A percentile compares a stretch with the other conserved stretches of the same genome.
These are phyloP conservation scores for Phrynosoma platyrhinos DNA, from an alignment of 2,113 vertebrate genomes.

Conservation along the genomic window DNA sequence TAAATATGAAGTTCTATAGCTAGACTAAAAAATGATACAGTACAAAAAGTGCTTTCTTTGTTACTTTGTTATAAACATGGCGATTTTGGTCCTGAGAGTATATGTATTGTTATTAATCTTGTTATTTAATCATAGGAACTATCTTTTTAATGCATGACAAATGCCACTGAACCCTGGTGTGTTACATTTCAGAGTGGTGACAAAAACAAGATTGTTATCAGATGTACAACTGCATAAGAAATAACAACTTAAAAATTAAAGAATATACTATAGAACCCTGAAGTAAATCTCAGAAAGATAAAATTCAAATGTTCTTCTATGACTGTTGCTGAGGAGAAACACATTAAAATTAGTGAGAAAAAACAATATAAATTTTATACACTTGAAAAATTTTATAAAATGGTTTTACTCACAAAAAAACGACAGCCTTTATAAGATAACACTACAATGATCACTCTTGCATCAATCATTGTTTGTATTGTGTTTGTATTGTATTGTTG, in stretches of 20 bases:
- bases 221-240: background rate
- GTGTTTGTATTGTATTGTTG: background rate
- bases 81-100: background rate
- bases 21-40: background rate
- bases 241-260: background rate
- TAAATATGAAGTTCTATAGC: background rate
- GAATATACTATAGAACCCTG: background rate
- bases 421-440: background rate
- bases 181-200: background rate
- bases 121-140: background rate
- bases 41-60: too few relatives aligned
- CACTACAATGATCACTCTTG: background rate
- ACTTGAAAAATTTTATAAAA: background rate
- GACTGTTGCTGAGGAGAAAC: background rate
- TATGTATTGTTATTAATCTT: background rate
- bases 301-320: conserved; percentile 8
- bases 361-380: background rate
- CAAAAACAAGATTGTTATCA: background rate
- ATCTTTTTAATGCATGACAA: background rate
- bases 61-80: background rate
- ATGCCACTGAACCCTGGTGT: background rate
- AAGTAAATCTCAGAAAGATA: background rate
- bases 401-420: background rate
- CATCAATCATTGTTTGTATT: background rate
- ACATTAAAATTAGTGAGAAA: background rate